Conservation (phyloP, 2,113 vertebrate genomes). For the Phycodurus eques region DNA sequence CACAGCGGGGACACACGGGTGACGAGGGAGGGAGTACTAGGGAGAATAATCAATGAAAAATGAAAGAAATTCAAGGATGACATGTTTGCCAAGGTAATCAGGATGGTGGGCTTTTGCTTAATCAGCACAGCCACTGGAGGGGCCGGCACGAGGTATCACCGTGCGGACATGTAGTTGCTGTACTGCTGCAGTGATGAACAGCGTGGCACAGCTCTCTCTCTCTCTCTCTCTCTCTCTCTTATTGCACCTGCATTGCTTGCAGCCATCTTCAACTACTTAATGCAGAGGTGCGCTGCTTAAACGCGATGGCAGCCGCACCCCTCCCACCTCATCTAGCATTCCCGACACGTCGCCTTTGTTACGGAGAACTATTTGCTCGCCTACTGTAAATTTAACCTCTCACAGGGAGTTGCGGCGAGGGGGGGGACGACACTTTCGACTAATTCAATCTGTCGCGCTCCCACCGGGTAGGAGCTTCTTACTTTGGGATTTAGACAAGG, state of each 20-base stretch:
- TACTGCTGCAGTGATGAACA: slow-evolving; percentile 77
- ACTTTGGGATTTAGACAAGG: slow-evolving; percentile 50
- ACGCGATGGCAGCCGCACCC: slow-evolving; percentile 57
- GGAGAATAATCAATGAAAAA: slow-evolving; percentile 39
- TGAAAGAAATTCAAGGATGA: slow-evolving; percentile 19
- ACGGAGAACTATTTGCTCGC: slow-evolving; percentile 51
- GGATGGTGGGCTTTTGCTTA: slow-evolving; percentile 36
- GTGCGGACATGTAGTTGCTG: slow-evolving; percentile 57
- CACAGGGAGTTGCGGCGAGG: slow-evolving; percentile 16
- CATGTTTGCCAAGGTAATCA: slow-evolving; percentile 45
- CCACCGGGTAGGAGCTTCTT: slow-evolving; percentile 33
- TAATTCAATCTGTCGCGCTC: slow-evolving; percentile 48
- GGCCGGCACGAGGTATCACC: slow-evolving; percentile 56
- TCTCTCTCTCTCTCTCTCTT: slow-evolving; percentile 55
- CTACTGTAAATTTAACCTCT: slow-evolving; percentile 56
- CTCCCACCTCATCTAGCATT: slow-evolving; percentile 59
- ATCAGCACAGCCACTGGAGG: slow-evolving; percentile 53
- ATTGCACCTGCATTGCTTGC: slow-evolving; percentile 71
- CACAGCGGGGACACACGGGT: slow-evolving; percentile 6
- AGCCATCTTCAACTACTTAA: slow-evolving; percentile 69
- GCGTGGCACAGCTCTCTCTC: slow-evolving; percentile 61
- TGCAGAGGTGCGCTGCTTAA: slow-evolving; percentile 65
- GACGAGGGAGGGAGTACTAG: no score
- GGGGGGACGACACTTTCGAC: slow-evolving; percentile 38
- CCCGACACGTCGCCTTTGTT: slow-evolving; percentile 54